Percentiles rank a stretch among this genome's conserved stretches.
phyloP scores from a whole-genome alignment of 2,888 invertebrate genomes.

The Drosophila ezoana region DNA sequence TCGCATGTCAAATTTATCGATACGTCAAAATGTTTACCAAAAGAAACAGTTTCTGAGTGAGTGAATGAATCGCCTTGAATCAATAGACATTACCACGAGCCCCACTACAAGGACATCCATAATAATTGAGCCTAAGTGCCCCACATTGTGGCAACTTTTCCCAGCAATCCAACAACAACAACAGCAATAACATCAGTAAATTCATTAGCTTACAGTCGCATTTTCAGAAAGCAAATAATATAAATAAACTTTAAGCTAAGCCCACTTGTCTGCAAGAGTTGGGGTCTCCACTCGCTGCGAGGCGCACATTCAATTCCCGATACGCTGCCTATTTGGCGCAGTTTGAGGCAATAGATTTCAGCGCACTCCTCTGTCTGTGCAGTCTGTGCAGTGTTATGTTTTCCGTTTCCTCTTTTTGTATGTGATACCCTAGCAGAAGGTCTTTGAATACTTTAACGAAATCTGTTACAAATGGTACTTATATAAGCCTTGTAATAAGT shows the following conservation, averaged over 20 bases:
- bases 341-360: conserved; percentile 43
- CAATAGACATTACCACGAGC: conserved; percentile 13
- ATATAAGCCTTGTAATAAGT: too few species aligned
- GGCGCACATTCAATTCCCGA: conserved; percentile 29
- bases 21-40: conserved; percentile 24
- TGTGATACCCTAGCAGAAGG: background rate
- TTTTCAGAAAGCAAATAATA: conserved; percentile 32
- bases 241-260: conserved; percentile 62
- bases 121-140: conserved; percentile 34
- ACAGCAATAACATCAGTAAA: conserved; percentile 10
- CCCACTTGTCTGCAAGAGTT: conserved; percentile 33
- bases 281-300: conserved; percentile 11
- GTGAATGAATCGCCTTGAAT: conserved; percentile 13
- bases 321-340: conserved; percentile 36
- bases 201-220: conserved; percentile 26
- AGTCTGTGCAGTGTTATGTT: conserved; percentile 16
- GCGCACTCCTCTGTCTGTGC: conserved; percentile 26
- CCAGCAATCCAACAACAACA: background rate
- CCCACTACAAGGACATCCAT: conserved; percentile 30
- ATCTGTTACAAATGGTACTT: too few species aligned
- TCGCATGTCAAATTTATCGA: conserved; percentile 4
- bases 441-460: background rate
- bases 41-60: conserved; percentile 9
- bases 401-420: background rate
- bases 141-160: conserved; percentile 8